phyloP scores from a whole-genome alignment of 2,888 invertebrate genomes.

The Acleris holmiana region DNA sequence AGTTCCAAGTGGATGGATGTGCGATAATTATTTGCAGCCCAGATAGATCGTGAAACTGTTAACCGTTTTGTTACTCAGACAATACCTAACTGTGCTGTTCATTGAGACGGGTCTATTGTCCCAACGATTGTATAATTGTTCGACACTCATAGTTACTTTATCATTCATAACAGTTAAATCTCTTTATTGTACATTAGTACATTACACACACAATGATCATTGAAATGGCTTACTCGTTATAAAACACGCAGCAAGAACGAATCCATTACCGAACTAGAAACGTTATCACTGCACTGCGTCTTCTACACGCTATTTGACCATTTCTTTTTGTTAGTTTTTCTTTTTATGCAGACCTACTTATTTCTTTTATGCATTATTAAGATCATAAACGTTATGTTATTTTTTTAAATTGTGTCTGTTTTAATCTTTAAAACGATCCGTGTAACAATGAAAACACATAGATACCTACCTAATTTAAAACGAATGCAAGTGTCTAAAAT shows the following conservation, averaged over 20 bases:
- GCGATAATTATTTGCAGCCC: neutral
- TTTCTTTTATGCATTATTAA: neutral
- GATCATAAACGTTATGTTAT: neutral
- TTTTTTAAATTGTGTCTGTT: neutral
- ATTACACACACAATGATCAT: slow-evolving; percentile 25
- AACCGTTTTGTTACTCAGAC: slow-evolving; percentile 33
- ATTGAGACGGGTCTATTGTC: slow-evolving; percentile 38
- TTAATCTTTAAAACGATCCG: neutral
- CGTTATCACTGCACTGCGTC: slow-evolving; percentile 14
- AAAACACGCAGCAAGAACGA: slow-evolving; percentile 13
- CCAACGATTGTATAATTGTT: slow-evolving; percentile 38
- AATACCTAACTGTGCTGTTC: slow-evolving; percentile 29
- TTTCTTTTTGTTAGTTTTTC: slow-evolving; percentile 2
- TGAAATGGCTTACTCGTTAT: slow-evolving; percentile 24
- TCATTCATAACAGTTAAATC: slow-evolving; percentile 37
- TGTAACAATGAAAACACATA: neutral
- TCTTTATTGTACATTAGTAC: slow-evolving; percentile 30
- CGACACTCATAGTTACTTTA: slow-evolving; percentile 30
- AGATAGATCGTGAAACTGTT: slow-evolving; percentile 11
- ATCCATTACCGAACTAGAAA: slow-evolving; percentile 13
- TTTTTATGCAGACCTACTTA: slow-evolving; percentile 2
- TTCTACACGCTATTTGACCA: slow-evolving; percentile 20
- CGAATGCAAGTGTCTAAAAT: slow-evolving; percentile 1
- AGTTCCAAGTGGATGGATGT: neutral
- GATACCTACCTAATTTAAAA: neutral